Conservation (phyloP, 1,140 invertebrate genomes). For the Diprion similis region DNA sequence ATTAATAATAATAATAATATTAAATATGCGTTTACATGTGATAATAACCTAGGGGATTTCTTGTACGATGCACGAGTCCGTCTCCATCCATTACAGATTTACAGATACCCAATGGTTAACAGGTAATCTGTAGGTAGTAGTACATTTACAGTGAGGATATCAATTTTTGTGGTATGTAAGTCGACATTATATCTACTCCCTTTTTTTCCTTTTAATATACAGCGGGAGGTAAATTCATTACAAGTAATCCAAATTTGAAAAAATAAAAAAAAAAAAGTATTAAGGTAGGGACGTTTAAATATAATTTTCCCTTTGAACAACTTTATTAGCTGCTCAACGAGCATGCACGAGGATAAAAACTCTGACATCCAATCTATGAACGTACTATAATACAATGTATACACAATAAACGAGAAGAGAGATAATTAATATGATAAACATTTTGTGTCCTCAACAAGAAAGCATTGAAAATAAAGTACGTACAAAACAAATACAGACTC, state of each 20-base stretch:
- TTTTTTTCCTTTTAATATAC: too few relatives aligned
- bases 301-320: background rate
- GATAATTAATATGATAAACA: background rate
- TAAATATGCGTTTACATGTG: slow-evolving; percentile 51
- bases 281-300: background rate
- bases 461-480: background rate
- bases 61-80: slow-evolving; percentile 3
- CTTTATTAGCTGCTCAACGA: background rate
- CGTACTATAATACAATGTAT: slow-evolving; percentile 3
- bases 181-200: background rate
- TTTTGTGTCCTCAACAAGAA: background rate
- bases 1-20: slow-evolving; percentile 37
- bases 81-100: background rate
- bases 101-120: background rate
- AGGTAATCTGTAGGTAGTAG: background rate
- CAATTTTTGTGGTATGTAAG: background rate
- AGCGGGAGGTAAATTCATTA: too few relatives aligned
- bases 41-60: slow-evolving; percentile 44
- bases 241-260: background rate
- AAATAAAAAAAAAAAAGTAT: background rate
- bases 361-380: background rate
- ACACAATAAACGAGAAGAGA: background rate
- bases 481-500: slow-evolving; percentile 4
- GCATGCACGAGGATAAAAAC: background rate
- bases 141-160: slow-evolving; percentile 2